Base-by-base conservation (phyloP, 1,140 invertebrate genomes). In the Formica selysi region DNA sequence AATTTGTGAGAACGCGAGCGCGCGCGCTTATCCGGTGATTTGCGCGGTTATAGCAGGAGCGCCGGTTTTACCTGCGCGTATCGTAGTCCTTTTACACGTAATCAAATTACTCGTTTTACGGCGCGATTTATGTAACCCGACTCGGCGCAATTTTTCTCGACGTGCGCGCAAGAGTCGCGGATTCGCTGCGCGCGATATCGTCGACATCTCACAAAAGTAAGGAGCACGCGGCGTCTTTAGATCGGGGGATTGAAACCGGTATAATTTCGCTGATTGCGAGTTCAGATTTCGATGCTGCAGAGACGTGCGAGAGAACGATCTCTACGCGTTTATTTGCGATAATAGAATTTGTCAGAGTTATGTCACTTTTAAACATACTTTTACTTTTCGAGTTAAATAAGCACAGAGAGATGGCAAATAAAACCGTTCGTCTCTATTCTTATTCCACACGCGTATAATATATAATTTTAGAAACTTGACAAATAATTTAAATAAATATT, bases 31-130 rank as follows among this genome's bases (percentile, higher is more conserved):
- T 81, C 79, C 79, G 67, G 67, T 11, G 71, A 81, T 81, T 81
- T 81, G 67, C 67, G 79, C 67, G 51, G 36, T 19, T 51, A 41
- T 59, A 71, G 51, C 32, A 73, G 67, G 1, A 81, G 26, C 51
- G 26, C 26, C 26, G 67, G 48, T 29, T 79, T 80, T 81, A 81
- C 79, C 67, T 73, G 79, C 48, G 32, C 48, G 48, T 51, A 74
- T 61, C 38, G 38, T 26, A 44, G 38, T 74, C 68, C 26, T 83
- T 83, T 51, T 51, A 26, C 79, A 74, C 68, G 68, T 83, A 83
- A 83, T 83, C 79, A 83, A 83, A 73, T 83, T 83, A 83, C 79
- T 62, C 79, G 54, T 73, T 73, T 83, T 74, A 83, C 29, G 19
- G 38, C 29, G 38, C 54, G 79, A 74, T 83, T 83, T 83, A 83